Base-by-base conservation (phyloP, 2,888 invertebrate genomes). In the Nymphalis c-album region DNA sequence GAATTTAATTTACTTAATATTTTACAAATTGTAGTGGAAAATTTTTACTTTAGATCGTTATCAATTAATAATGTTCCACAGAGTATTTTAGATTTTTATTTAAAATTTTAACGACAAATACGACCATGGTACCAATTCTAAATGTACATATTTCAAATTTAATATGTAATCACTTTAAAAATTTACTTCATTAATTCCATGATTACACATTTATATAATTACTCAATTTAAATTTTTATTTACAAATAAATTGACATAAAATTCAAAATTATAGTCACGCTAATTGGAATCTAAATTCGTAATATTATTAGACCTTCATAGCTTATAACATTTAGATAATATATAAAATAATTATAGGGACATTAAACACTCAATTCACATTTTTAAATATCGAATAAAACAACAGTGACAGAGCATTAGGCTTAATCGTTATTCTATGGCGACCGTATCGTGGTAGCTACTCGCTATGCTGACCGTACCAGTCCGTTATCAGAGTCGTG, bases 401-500 rank as follows among this genome's bases (percentile, higher is more conserved):
- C n/a, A 57, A 35, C 35, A 16, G 35, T 57, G 57, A 57, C 18
- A 57, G 10, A 57, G 57, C 31, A 40, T 57, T 57, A 57, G 26
- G 40, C 35, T 18, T 53, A 60, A 48, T 64, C 17, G 60, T 67
- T 71, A 63, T 63, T 65, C 74, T 67, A 67, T 74, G 74, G 73
- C 72, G 70, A 73, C 71, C 71, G 75, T 76, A 73, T 73, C 73
- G 65, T 74, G 70, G 75, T 72, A 75, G 74, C 76, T 76, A n/a
- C 51, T 22, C 22, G 26, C 53, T 35, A 35, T 57, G 78, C 76
- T 73, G 77, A 80, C 78, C 67, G 82, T 87, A 87, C 87, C 75
- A 69, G 75, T 70, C 57, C 71, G 70, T 85, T 91, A 91, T 91
- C 91, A n/a, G 7, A 75, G 81, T 92, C 91, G 91, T 92, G 91